Percentiles rank a stretch among this genome's conserved stretches.
phyloP scores from a whole-genome alignment of 1,140 invertebrate species.

The Pseudomyrmex pallidus region DNA sequence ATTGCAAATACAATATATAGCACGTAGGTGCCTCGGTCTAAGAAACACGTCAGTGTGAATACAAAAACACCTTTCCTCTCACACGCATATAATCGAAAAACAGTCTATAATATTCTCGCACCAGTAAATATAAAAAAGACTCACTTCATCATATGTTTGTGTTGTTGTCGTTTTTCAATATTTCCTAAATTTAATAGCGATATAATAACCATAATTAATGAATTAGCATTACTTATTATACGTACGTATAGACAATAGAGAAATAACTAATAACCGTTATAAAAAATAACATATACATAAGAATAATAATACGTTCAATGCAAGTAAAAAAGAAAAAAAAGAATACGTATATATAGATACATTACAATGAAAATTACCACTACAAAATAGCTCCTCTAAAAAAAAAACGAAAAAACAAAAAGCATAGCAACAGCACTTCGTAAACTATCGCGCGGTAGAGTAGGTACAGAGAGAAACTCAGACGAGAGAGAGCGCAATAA shows the following conservation, averaged over 20 bases:
- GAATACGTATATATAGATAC: slow-evolving; percentile 22
- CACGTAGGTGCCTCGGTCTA: slow-evolving; percentile 24
- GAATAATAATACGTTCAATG: slow-evolving; percentile 48
- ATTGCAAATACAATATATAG: neutral
- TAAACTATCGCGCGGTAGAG: slow-evolving; percentile 37
- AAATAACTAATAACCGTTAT: slow-evolving; percentile 58
- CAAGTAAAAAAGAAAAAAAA: neutral
- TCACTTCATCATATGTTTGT: slow-evolving; percentile 38
- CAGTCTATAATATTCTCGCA: slow-evolving; percentile 33
- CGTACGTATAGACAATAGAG: slow-evolving; percentile 61
- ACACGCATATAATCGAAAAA: slow-evolving; percentile 27
- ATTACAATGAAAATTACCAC: slow-evolving; percentile 52
- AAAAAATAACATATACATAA: slow-evolving; percentile 47
- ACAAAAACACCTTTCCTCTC: slow-evolving; percentile 39
- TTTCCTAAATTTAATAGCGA: slow-evolving; percentile 50
- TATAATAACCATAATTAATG: slow-evolving; percentile 65
- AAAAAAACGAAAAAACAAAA: too few relatives aligned
- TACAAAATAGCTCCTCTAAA: slow-evolving; percentile 47
- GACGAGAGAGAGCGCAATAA: slow-evolving; percentile 64
- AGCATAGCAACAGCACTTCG: slow-evolving; percentile 46
- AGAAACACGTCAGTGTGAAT: slow-evolving; percentile 4
- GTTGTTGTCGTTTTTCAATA: neutral
- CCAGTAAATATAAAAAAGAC: slow-evolving; percentile 49
- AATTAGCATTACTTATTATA: slow-evolving; percentile 60
- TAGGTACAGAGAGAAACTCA: slow-evolving; percentile 56